Conservation (phyloP, 2,113 vertebrate genomes). For the Dasyprocta punctata region DNA sequence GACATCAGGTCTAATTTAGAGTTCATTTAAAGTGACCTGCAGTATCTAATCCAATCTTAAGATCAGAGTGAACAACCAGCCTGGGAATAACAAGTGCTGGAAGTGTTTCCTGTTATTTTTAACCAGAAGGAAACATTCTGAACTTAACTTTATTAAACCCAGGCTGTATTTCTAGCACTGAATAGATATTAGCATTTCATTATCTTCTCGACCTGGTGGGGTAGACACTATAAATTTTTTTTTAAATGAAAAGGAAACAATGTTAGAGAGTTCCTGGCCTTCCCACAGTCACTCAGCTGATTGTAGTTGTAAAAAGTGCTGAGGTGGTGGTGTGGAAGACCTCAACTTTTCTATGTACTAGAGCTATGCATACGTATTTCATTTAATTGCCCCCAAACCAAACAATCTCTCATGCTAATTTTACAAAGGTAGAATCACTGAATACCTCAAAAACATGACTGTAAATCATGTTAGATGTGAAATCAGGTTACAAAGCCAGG, state of each 20-base stretch:
- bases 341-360: neutral
- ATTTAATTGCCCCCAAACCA: neutral
- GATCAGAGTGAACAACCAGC: neutral
- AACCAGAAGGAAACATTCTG: neutral
- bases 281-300: neutral
- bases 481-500: neutral
- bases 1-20: neutral
- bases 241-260: neutral
- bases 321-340: neutral
- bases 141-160: neutral
- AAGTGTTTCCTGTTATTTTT: neutral
- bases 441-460: neutral
- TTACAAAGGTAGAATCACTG: neutral
- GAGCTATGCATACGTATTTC: neutral
- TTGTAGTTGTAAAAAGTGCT: neutral
- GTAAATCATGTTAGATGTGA: neutral
- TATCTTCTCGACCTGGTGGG: neutral
- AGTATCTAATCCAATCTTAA: constrained; percentile 35
- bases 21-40: neutral
- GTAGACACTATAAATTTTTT: neutral
- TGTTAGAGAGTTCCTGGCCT: neutral
- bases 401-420: neutral
- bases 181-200: neutral
- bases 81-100: neutral
- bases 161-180: neutral